Conservation (phyloP, 2,888 invertebrate species). For the Zonitis immaculata region DNA sequence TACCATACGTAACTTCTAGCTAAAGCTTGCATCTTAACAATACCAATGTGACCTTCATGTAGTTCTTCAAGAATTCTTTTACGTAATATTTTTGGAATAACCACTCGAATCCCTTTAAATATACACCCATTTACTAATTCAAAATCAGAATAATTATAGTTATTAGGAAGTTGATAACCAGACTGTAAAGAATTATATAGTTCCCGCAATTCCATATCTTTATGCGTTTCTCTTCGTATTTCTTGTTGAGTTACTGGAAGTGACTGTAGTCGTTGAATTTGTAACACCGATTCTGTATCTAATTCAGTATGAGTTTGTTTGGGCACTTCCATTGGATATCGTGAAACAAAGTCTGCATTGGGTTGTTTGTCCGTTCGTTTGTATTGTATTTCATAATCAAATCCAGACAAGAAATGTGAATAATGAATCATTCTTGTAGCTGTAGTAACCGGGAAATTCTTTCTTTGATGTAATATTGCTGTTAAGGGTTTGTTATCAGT, state of each 20-base stretch:
- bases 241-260: too few relatives aligned
- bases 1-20: slow-evolving; percentile 30
- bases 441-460: neutral
- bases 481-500: slow-evolving; percentile 14
- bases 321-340: neutral
- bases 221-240: too few relatives aligned
- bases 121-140: slow-evolving; percentile 3
- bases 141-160: too few relatives aligned
- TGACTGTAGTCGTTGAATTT: too few relatives aligned
- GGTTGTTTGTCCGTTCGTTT: neutral
- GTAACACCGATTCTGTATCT: too few relatives aligned
- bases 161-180: too few relatives aligned
- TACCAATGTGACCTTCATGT: slow-evolving; percentile 30
- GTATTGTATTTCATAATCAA: neutral
- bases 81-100: slow-evolving; percentile 11
- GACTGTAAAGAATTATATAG: too few relatives aligned
- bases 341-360: slow-evolving; percentile 6
- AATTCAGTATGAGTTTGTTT: too few relatives aligned
- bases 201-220: too few relatives aligned
- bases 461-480: slow-evolving; percentile 5
- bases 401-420: slow-evolving; percentile 3
- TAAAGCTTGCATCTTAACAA: slow-evolving; percentile 31
- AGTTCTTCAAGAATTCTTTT: slow-evolving; percentile 23
- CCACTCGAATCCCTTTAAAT: slow-evolving; percentile 5
- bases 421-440: slow-evolving; percentile 19